A percentile compares a stretch with the other conserved stretches of the same genome.
phyloP scores from a whole-genome alignment of 2,797 vertebrate genomes.

The Crocidura indochinensis region DNA sequence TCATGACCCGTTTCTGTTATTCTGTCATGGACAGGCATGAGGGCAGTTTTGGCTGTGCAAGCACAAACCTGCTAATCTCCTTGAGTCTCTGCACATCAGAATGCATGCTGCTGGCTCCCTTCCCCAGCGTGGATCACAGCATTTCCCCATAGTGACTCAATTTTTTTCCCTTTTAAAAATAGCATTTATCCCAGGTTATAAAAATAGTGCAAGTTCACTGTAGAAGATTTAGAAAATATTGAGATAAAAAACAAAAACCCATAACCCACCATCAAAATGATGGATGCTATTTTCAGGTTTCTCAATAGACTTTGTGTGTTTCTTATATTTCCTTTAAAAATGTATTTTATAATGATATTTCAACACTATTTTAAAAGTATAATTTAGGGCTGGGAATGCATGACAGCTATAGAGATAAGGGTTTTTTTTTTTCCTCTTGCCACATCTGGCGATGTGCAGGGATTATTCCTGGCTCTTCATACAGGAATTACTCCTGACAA shows the following conservation, averaged over 20 bases:
- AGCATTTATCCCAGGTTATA: conserved; percentile 59
- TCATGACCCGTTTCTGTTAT: not conserved
- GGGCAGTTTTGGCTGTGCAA: not conserved
- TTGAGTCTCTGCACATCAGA: not conserved
- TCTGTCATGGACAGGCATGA: not conserved
- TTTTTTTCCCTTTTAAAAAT: conserved; percentile 64
- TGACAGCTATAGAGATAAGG: too few relatives aligned
- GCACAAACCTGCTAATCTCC: not conserved
- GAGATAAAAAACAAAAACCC: conserved; percentile 51
- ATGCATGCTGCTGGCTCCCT: not conserved
- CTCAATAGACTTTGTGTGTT: conserved; percentile 11
- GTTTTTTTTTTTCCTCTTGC: too few relatives aligned
- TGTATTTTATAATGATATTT: conserved; percentile 42
- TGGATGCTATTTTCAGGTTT: not conserved
- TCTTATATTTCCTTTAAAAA: conserved; percentile 41
- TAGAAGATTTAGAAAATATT: conserved; percentile 64
- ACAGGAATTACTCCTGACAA: too few relatives aligned
- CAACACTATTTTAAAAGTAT: not conserved
- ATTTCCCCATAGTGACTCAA: not conserved
- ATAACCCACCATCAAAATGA: not conserved
- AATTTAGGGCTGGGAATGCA: too few relatives aligned
- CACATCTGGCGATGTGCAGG: too few relatives aligned
- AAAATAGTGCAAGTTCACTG: conserved; percentile 74
- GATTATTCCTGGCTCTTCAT: too few relatives aligned
- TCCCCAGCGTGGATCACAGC: not conserved